These are phyloP conservation scores for Chroicocephalus ridibundus DNA, from an alignment of 2,113 vertebrate species.

Conservation along the genomic window DNA sequence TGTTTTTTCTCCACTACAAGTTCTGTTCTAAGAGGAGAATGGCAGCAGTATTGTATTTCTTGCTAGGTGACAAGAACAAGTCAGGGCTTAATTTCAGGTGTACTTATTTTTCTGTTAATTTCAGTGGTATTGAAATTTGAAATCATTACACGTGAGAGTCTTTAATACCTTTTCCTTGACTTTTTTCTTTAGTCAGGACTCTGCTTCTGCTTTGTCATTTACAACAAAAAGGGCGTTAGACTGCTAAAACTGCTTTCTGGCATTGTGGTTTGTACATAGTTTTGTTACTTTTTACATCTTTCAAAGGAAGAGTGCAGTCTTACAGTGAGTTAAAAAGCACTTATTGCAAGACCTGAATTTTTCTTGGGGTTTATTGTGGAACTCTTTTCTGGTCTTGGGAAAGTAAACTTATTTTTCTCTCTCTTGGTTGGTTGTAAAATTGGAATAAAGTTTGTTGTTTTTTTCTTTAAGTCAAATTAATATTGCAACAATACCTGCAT, in stretches of 20 bases:
- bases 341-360: background rate
- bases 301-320: background rate
- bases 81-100: background rate
- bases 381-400: background rate
- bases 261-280: background rate
- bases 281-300: background rate
- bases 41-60: background rate
- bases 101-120: background rate
- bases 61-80: background rate
- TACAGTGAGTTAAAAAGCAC: background rate
- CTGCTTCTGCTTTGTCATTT: background rate
- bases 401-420: background rate
- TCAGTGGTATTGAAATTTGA: background rate
- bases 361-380: background rate
- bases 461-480: background rate
- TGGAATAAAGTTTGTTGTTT: background rate
- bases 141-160: background rate
- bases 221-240: background rate
- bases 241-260: background rate
- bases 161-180: background rate
- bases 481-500: background rate
- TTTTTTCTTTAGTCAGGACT: background rate
- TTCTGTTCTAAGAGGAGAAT: background rate
- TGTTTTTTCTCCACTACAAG: background rate
- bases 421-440: background rate